phyloP scores from a whole-genome alignment of 35 echinoderm and acorn worm species.

The Hemicentrotus pulcherrimus region DNA sequence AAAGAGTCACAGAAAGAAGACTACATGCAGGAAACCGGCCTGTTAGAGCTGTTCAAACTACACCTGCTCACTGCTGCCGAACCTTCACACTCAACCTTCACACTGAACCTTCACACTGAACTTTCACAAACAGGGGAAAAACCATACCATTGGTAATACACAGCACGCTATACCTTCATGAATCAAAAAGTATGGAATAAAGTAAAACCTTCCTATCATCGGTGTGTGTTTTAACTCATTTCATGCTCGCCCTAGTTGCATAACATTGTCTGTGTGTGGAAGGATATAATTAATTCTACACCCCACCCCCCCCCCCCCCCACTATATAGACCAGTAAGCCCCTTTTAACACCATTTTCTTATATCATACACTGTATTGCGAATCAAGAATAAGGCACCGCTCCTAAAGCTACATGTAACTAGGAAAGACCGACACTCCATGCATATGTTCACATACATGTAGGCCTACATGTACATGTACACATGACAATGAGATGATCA shows the following conservation, averaged over 20 bases:
- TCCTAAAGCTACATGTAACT: no score
- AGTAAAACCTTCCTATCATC: not conserved
- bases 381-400: no score
- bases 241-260: not conserved
- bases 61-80: not conserved
- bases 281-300: not conserved
- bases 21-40: not conserved
- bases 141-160: not conserved
- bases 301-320: no score
- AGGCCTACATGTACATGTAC: no score
- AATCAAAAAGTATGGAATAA: not conserved
- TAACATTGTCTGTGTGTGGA: not conserved
- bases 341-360: no score
- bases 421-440: no score
- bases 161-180: not conserved
- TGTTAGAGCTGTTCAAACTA: not conserved
- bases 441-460: no score
- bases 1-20: not conserved
- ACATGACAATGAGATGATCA: no score
- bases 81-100: not conserved
- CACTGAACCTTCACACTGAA: slow-evolving; percentile 9
- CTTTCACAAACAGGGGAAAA: not conserved
- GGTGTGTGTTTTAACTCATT: not conserved
- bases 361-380: no score
- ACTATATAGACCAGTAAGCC: no score